Evolutionary conservation across 2,797 vertebrate species (phyloP).

Genomic region (Myioborus miniatus): DNA sequence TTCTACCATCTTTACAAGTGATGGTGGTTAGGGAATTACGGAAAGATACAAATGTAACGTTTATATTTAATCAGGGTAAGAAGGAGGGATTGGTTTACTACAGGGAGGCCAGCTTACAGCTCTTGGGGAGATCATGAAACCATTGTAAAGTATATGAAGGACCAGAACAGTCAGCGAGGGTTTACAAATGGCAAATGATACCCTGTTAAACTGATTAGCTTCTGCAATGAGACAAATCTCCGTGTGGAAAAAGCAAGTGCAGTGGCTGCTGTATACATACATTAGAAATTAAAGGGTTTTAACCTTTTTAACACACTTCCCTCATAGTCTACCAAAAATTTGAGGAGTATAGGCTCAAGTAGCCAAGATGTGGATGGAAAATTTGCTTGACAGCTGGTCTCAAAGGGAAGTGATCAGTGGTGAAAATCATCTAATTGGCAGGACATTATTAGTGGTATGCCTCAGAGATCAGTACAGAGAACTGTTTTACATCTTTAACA

Average conservation of each 20-base stretch:
- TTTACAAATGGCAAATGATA: background rate
- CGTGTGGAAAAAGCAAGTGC: accelerated
- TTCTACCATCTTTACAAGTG: background rate
- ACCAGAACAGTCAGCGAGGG: background rate
- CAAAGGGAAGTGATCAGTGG: background rate
- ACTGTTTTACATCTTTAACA: background rate
- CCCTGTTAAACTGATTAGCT: background rate
- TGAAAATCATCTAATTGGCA: background rate
- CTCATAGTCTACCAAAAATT: background rate
- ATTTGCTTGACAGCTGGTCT: background rate
- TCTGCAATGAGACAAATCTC: background rate
- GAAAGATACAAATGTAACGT: background rate
- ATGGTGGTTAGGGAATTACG: background rate
- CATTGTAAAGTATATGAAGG: background rate
- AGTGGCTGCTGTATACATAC: background rate
- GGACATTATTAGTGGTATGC: accelerated
- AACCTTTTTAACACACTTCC: background rate
- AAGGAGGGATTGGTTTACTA: background rate
- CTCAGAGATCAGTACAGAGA: background rate
- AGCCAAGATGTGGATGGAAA: background rate
- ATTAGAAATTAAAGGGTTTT: background rate
- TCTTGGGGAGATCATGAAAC: background rate
- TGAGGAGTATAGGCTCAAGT: accelerated
- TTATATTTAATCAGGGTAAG: background rate
- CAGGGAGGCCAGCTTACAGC: background rate